Percentiles rank a stretch among this genome's conserved stretches.
Evolutionary conservation across 2,888 invertebrate genomes (phyloP).

Genomic region (Tiliacea aurago): DNA sequence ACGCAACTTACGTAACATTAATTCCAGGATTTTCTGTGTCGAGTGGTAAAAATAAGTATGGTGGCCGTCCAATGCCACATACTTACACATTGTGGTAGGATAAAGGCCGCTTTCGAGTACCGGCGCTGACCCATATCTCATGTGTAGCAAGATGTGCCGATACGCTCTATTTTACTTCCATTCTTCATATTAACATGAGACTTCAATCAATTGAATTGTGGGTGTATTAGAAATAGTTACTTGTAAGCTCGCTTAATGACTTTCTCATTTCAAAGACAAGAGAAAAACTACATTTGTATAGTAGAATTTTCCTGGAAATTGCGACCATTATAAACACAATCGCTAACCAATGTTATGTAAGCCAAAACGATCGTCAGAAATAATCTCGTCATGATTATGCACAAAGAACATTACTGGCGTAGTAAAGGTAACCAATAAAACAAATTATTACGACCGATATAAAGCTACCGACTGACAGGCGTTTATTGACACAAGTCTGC

Average conservation of each 20-base stretch:
- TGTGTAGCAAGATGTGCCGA: slow-evolving; percentile 53
- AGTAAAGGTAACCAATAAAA: slow-evolving; percentile 63
- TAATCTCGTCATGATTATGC: slow-evolving; percentile 42
- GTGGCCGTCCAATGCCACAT: slow-evolving; percentile 42
- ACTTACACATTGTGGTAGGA: slow-evolving; percentile 55
- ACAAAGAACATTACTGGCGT: slow-evolving; percentile 49
- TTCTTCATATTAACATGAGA: slow-evolving; percentile 49
- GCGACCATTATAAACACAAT: slow-evolving; percentile 26
- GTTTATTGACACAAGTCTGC: slow-evolving; percentile 56
- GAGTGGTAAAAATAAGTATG: slow-evolving; percentile 53
- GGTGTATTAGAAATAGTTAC: slow-evolving; percentile 15
- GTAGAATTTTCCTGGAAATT: slow-evolving; percentile 34
- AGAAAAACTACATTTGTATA: slow-evolving; percentile 24
- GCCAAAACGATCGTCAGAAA: slow-evolving; percentile 39
- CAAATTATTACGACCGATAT: slow-evolving; percentile 58
- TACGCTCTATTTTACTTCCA: slow-evolving; percentile 58
- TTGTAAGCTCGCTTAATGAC: slow-evolving; percentile 14
- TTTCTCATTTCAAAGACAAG: slow-evolving; percentile 28
- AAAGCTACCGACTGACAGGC: slow-evolving; percentile 48
- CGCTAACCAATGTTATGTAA: slow-evolving; percentile 31
- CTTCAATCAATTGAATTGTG: slow-evolving; percentile 8
- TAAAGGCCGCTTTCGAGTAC: slow-evolving; percentile 52
- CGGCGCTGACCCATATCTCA: slow-evolving; percentile 59
- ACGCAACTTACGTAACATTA: slow-evolving; percentile 48
- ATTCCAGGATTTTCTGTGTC: slow-evolving; percentile 39